Evolutionary conservation across 2,113 vertebrate genomes (phyloP).

Genomic region (Brachirus orientalis): DNA sequence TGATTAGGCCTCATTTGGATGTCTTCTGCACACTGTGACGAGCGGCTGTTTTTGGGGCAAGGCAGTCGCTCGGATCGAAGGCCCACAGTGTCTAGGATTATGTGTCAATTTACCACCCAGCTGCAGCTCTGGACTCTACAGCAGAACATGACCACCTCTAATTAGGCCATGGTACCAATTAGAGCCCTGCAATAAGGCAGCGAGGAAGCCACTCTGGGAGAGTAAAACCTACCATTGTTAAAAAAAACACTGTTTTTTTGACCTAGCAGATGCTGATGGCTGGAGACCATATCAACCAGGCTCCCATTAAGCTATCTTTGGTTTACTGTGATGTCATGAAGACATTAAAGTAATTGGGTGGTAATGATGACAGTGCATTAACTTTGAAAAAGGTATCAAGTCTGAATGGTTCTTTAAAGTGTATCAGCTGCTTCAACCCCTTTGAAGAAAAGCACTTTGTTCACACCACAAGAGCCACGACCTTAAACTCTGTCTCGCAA

Average conservation of each 20-base stretch:
- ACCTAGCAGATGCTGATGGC: constrained; percentile 37
- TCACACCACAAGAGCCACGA: constrained; percentile 68
- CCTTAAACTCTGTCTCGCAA: constrained; percentile 81
- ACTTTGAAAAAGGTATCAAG: constrained; percentile 33
- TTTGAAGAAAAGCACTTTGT: constrained; percentile 13
- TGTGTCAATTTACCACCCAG: constrained; percentile 81
- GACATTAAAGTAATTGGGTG: constrained; percentile 15
- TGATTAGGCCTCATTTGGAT: constrained; percentile 79
- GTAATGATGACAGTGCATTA: constrained; percentile 29
- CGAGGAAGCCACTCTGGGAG: constrained; percentile 52
- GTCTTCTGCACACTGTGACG: constrained; percentile 67
- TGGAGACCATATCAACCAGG: constrained; percentile 22
- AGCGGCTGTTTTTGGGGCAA: constrained; percentile 57
- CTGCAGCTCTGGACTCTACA: constrained; percentile 71
- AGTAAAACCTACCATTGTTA: constrained; percentile 60
- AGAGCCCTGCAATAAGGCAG: constrained; percentile 68
- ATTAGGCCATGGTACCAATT: constrained; percentile 82
- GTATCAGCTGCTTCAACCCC: constrained; percentile 6
- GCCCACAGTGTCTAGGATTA: constrained; percentile 75
- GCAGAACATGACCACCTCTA: constrained; percentile 78
- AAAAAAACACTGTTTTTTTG: constrained; percentile 36
- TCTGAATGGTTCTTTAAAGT: constrained; percentile 28
- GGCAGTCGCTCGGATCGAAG: constrained; percentile 71
- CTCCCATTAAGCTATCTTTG: constrained; percentile 36
- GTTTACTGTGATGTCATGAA: constrained; percentile 41